phyloP scores from a whole-genome alignment of 2,888 invertebrate genomes.

The Ephialtes manifestator region DNA sequence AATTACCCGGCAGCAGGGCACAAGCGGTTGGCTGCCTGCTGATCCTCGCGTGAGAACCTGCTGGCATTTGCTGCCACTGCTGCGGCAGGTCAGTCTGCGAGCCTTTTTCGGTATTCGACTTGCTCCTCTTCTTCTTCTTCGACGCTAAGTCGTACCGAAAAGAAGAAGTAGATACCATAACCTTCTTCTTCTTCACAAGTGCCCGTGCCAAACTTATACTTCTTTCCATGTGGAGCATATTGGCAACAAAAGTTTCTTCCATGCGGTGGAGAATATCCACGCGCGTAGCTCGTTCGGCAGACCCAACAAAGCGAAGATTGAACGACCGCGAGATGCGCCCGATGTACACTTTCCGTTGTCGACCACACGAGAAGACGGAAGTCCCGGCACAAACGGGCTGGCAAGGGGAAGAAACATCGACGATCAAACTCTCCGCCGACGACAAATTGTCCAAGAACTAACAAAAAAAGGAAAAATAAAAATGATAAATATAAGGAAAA shows the following conservation, averaged over 20 bases:
- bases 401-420: conserved; percentile 24
- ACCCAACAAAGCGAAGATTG: conserved; percentile 52
- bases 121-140: conserved; percentile 27
- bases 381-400: not conserved
- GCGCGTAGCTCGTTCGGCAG: conserved; percentile 16
- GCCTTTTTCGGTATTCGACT: conserved; percentile 26
- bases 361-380: conserved; percentile 21
- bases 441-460: conserved; percentile 49
- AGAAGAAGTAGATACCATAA: conserved; percentile 12
- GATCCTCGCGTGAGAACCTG: conserved; percentile 65
- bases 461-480: conserved; percentile 25
- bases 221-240: conserved; percentile 7
- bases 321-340: conserved; percentile 33
- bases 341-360: conserved; percentile 3
- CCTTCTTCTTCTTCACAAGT: conserved; percentile 14
- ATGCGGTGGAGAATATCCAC: conserved; percentile 15
- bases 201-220: conserved; percentile 15
- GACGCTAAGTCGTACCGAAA: not conserved
- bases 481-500: conserved; percentile 54
- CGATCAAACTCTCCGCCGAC: conserved; percentile 23
- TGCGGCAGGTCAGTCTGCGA: conserved; percentile 39
- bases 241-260: conserved; percentile 43
- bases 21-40: conserved; percentile 5
- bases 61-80: conserved; percentile 26
- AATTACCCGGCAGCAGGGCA: conserved; percentile 71